phyloP scores from a whole-genome alignment of 2,888 invertebrate genomes.

The Rhabditoides inermis region DNA sequence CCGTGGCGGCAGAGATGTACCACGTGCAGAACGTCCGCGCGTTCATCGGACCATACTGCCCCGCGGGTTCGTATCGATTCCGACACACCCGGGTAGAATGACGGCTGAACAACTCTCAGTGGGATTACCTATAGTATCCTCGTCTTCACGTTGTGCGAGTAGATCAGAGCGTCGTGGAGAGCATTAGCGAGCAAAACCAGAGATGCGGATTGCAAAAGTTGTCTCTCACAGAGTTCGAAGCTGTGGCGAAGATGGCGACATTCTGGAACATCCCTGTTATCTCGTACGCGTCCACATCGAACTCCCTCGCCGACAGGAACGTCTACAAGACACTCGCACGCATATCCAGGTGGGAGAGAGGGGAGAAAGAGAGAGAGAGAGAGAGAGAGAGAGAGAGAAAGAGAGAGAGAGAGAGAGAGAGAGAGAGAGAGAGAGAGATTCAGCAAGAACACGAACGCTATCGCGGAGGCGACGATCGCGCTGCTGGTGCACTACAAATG shows the following conservation, averaged over 20 bases:
- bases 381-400: too few relatives aligned
- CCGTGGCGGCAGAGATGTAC: conserved; percentile 49
- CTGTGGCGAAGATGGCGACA: conserved; percentile 50
- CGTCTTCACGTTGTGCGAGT: too few relatives aligned
- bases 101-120: too few relatives aligned
- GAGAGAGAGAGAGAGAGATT: too few relatives aligned
- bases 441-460: conserved; percentile 44
- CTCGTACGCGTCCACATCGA: conserved; percentile 43
- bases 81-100: background rate
- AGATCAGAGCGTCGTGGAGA: too few relatives aligned
- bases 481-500: conserved; percentile 44
- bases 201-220: background rate
- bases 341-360: too few relatives aligned
- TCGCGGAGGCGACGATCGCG: conserved; percentile 41
- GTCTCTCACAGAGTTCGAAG: conserved; percentile 37
- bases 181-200: background rate
- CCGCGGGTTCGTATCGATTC: conserved; percentile 21
- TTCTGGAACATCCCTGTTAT: conserved; percentile 51
- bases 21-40: conserved; percentile 49
- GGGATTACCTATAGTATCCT: too few relatives aligned
- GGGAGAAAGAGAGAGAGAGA: too few relatives aligned
- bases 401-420: too few relatives aligned
- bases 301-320: conserved; percentile 35
- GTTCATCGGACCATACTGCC: conserved; percentile 50
- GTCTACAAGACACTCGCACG: conserved; percentile 42